A percentile compares a stretch with the other conserved stretches of the same genome.
Conservation (phyloP, 2,888 invertebrate genomes). For the Tyria jacobaeae region DNA sequence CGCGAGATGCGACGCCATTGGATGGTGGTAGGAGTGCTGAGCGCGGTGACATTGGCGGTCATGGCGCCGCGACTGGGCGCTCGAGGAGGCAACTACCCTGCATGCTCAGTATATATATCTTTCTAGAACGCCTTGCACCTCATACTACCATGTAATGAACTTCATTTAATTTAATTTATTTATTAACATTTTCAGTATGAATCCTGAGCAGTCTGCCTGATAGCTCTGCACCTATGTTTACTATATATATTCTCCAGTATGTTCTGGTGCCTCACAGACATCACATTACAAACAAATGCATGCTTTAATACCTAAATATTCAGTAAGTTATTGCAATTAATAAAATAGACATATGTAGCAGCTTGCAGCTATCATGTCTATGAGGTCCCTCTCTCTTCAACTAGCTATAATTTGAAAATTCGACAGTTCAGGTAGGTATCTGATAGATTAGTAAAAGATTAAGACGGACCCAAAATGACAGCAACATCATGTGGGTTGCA, state of each 20-base stretch:
- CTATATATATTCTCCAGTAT: not conserved
- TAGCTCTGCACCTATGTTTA: not conserved
- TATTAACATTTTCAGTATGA: conserved; percentile 2
- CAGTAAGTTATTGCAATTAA: not conserved
- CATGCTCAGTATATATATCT: conserved; percentile 71
- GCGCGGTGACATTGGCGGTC: conserved; percentile 66
- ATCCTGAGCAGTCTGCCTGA: conserved; percentile 12
- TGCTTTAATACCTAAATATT: not conserved
- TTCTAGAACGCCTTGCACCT: conserved; percentile 78
- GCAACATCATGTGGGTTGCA: no score
- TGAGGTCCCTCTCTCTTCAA: not conserved
- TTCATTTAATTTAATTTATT: conserved; percentile 33
- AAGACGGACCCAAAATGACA: no score
- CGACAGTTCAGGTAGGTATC: no score
- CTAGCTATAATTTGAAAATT: not conserved
- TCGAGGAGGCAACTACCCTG: conserved; percentile 78
- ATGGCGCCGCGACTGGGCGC: conserved; percentile 70
- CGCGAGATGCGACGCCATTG: conserved; percentile 64
- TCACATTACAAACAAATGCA: not conserved
- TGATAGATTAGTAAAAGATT: no score
- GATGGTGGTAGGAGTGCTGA: conserved; percentile 70
- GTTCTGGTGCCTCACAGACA: not conserved
- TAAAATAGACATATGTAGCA: not conserved
- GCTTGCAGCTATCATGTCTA: not conserved
- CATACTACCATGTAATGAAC: conserved; percentile 70